Evolutionary conservation across 2,888 invertebrate species (phyloP), one percentile per base, ranked within the genome.

Genomic region (Cerastis rubricosa): DNA sequence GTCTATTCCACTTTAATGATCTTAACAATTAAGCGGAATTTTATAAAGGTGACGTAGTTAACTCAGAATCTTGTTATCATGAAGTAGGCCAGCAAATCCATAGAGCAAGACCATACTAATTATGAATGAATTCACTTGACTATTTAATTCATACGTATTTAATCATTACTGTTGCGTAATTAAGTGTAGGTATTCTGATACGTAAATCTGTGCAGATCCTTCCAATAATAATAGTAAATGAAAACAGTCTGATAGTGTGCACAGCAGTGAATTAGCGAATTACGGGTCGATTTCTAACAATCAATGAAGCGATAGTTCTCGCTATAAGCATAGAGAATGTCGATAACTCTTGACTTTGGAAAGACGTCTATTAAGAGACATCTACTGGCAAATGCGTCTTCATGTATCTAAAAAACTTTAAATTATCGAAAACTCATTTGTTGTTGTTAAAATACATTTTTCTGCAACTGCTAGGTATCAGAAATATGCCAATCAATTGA

Each of bases 191-290:
- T 78, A 78, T 78, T 74, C 49, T 63, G 65, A 66, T 77, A 78
- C 45, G 61, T 54, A 49, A 77, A 71, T 74, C 59, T 77, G 70
- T 76, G 73, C 73, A 79, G 77, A 78, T 82, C 40, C 57, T 29
- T 72, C 71, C 71, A n/a, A n/a, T 78, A 84, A 78, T 81, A 76
- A 81, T 83, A 88, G 74, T 43, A 59, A 68, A 73, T 74, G 82
- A 87, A 85, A 88, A 85, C 79, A 49, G 17, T 54, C 63, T 75
- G 76, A 86, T 84, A 84, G 63, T 54, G 69, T 74, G 47, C 47
- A 47, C n/a, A 17, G 68, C 64, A 67, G n/a, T 86, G 78, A 80
- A 83, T 85, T 79, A 83, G 64, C 54, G n/a, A 81, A 75, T 66
- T 71, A 63, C 67, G 70, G 51, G 73, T 76, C 70, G 78, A 78